Base-by-base conservation (phyloP, 37 sponge, comb jelly and placozoan species). In the Geodia barretti region DNA sequence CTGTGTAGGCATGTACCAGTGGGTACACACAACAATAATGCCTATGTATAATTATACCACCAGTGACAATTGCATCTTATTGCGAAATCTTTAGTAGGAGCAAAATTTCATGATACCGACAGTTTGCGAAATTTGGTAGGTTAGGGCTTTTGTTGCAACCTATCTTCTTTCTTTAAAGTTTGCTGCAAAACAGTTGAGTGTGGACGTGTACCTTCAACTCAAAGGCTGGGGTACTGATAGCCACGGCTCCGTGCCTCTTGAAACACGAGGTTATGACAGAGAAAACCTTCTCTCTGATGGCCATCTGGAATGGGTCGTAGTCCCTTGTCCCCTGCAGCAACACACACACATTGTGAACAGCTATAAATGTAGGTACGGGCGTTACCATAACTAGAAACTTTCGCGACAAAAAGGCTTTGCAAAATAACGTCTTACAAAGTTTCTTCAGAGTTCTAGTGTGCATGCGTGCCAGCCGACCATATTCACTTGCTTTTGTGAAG, bases 191-290 rank as follows among this genome's bases (percentile, higher is more conserved):
- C n/a, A n/a, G n/a, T n/a, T n/a, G n/a, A n/a, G n/a, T n/a, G n/a
- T n/a, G n/a, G n/a, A n/a, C 32, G 11, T 41, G 81, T 39, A 90
- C 97, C 82, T 92, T 94, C 60, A 98, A 86, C 64, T 98, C 99
- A 84, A 96, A 94, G n/a, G 94, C 95, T 25, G 99, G 99, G 14
- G 99, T 98, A 66, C 84, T 88, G 40, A 98, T 98, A 60, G 97
- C 91, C 36, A 96, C 97, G 20, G 99, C 99, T 61, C 99, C 99
- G 73, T 98, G 99, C 31, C 93, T 88, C 76, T 89, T 96, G 76
- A 98, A 98, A 59, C 95, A 90, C 1, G 82, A 36, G 41, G 65
- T 84, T 68, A 98, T 96, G 30, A 79, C 76, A 3, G 61, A 39
- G 79, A 98, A 98, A 65, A 98, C 87, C 32, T 79, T 41, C 54